phyloP scores from a whole-genome alignment of 2,888 invertebrate genomes.

The Coenonympha arcania region DNA sequence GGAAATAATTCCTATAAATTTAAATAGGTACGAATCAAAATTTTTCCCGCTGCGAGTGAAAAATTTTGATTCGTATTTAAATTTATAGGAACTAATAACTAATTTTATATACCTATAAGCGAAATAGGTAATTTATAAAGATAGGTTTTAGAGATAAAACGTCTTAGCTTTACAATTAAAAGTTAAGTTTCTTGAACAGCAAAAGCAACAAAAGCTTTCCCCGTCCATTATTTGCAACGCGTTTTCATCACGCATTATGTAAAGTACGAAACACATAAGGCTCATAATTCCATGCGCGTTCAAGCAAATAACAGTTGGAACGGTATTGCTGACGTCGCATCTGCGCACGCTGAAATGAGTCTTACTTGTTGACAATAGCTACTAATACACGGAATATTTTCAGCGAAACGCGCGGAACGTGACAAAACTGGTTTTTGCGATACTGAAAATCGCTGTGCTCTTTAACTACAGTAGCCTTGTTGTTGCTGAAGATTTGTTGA shows the following conservation, averaged over 20 bases:
- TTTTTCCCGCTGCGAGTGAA: too few relatives aligned
- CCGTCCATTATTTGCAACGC: too few relatives aligned
- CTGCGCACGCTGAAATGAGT: constrained; percentile 21
- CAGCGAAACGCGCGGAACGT: constrained; percentile 29
- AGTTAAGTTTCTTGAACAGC: too few relatives aligned
- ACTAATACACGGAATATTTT: constrained; percentile 23
- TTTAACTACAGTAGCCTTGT: too few relatives aligned
- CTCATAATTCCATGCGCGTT: constrained; percentile 20
- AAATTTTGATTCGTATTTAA: too few relatives aligned
- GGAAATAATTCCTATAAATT: too few relatives aligned
- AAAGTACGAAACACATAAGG: constrained; percentile 13
- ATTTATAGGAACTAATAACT: too few relatives aligned
- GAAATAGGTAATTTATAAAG: too few relatives aligned
- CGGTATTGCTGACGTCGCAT: constrained; percentile 14
- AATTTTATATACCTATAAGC: too few relatives aligned
- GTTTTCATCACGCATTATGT: not conserved
- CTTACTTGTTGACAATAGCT: constrained; percentile 23
- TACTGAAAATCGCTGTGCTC: constrained; percentile 26
- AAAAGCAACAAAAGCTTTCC: not conserved
- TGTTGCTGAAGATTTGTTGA: constrained; percentile 3
- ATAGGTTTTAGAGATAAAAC: too few relatives aligned
- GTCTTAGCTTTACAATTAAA: too few relatives aligned
- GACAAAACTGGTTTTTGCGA: constrained; percentile 27
- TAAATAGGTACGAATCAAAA: too few relatives aligned
- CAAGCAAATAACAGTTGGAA: constrained; percentile 18